Conservation (phyloP, 2,113 vertebrate genomes). For the Atrichornis clamosus region DNA sequence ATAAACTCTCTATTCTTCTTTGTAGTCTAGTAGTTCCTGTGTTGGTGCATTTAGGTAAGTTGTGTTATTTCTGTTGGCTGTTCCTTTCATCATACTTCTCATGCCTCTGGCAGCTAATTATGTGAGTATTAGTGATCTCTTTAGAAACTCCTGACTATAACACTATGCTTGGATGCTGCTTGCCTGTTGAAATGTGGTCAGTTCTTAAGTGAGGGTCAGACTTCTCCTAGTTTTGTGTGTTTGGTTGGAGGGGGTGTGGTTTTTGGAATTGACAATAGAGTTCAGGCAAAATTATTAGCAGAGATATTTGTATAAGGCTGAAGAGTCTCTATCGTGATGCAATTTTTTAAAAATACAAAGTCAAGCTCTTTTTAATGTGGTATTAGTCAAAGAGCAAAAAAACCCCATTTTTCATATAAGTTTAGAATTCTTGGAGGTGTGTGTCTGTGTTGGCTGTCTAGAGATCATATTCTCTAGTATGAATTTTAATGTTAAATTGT, state of each 20-base stretch:
- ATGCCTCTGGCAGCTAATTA: neutral
- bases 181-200: neutral
- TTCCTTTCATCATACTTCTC: neutral
- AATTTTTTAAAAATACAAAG: neutral
- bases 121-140: neutral
- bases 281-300: neutral
- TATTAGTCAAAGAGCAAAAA: neutral
- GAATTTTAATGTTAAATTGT: neutral
- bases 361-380: neutral
- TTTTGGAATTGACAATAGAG: neutral
- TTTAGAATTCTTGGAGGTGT: neutral
- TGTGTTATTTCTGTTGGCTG: neutral
- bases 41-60: neutral
- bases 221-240: neutral
- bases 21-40: neutral
- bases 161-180: neutral
- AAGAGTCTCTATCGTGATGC: neutral
- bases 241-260: neutral
- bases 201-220: neutral
- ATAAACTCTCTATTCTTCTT: neutral
- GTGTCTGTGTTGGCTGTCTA: neutral
- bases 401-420: neutral
- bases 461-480: neutral
- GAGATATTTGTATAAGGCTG: neutral
- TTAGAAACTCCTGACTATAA: neutral